Evolutionary conservation across 1,140 invertebrate genomes (phyloP).

Genomic region (Platorchestia sp.): DNA sequence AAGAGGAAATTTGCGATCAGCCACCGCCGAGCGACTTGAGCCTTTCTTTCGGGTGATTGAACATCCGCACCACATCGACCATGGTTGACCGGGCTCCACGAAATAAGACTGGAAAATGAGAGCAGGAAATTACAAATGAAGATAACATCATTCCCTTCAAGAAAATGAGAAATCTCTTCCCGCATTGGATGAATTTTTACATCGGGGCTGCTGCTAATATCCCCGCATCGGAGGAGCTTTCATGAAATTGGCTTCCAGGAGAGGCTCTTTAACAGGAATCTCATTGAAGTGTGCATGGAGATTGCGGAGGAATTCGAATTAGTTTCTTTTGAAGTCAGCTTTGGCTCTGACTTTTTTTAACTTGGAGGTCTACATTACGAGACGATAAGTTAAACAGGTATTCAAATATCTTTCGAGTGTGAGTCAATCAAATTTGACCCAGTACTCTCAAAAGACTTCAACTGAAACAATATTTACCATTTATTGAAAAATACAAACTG

Average conservation of each 20-base stretch:
- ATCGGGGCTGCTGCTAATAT: background rate
- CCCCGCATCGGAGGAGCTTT: background rate
- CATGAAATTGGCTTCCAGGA: background rate
- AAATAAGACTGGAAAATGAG: constrained; percentile 17
- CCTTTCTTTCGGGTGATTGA: constrained; percentile 14
- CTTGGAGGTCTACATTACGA: background rate
- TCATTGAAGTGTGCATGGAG: background rate
- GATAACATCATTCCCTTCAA: background rate
- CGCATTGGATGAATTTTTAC: background rate
- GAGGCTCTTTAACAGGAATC: background rate
- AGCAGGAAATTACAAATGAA: constrained; percentile 28
- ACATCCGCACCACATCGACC: constrained; percentile 26
- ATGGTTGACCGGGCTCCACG: background rate
- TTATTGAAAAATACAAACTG: too few species aligned
- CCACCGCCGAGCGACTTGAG: background rate
- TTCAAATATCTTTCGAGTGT: background rate
- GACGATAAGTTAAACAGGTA: background rate
- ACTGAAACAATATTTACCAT: background rate
- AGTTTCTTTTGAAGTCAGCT: background rate
- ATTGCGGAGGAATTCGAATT: background rate
- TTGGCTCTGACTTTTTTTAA: background rate
- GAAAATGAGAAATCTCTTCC: background rate
- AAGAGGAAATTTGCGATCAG: constrained; percentile 5
- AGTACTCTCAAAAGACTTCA: background rate
- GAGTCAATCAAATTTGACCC: background rate